Base-by-base conservation (phyloP, 2,113 vertebrate genomes). In the Amazona vittata region DNA sequence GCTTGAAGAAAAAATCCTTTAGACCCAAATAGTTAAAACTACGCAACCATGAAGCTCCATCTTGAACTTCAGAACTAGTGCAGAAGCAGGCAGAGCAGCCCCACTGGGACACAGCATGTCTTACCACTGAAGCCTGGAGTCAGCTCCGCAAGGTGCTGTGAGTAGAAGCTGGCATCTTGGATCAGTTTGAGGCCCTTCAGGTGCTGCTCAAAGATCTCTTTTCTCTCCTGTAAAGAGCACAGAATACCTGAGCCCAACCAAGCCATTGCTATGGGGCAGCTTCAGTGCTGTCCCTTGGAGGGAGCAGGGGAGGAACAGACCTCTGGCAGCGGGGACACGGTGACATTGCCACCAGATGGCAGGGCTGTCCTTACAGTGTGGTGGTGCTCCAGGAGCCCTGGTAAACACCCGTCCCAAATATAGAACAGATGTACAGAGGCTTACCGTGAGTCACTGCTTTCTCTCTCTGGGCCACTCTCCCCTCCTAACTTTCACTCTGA, bases 141-240 rank as follows among this genome's bases (percentile, higher is more conserved):
- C 86, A 99, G 98, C 94, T 99, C 99, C 7, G 99, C 99, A 82
- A 99, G 98, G 24, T 98, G 98, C 90, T 98, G 98, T 0, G 99
- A 99, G 97, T 99, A 99, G 96, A 99, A 98, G 89, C 97, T 96
- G 68, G 99, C 98, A 0, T 98, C 98, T 33, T 98, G 98, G 26
- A 98, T 99, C 76, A 99, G 97, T 87, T 99, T 99, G 93, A 99
- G 96, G 84, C 98, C 98, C 98, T 99, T 99, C 96, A 99, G 96
- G 96, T 99, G 99, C 57, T 99, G 99, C 97, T 99, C 99, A 29
- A 98, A 99, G 95, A 99, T 99, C 96, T 99, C 99, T 90, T 98
- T 98, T 83, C 99, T 98, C 96, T 99, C 99, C 99, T 99, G 95
- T 8, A 67, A 90, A 49, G 53, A 76, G 31, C 21, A 79, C 4